phyloP scores from a whole-genome alignment of 2,113 vertebrate species.

The Pachyramphus minor region DNA sequence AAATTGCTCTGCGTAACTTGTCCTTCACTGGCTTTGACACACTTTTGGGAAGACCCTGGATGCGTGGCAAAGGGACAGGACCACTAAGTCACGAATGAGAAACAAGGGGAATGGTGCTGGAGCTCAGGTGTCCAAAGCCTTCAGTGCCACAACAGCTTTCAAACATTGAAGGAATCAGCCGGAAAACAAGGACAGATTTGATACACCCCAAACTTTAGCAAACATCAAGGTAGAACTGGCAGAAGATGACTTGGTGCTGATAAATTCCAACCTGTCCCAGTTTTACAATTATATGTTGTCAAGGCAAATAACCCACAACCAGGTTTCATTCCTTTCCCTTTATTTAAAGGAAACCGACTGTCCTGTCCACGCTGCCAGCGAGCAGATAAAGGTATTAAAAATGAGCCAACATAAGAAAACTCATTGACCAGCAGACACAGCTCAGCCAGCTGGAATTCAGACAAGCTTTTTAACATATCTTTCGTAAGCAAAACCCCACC shows the following conservation, averaged over 20 bases:
- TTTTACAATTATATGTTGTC: background rate
- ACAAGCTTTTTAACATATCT: background rate
- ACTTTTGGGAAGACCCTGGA: accelerated
- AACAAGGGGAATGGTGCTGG: accelerated
- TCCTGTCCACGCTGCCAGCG: accelerated
- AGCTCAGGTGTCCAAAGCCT: background rate
- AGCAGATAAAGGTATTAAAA: background rate
- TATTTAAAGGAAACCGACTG: no score
- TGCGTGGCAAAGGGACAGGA: background rate
- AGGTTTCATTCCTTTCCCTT: background rate
- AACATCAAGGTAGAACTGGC: background rate
- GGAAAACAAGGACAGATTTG: background rate
- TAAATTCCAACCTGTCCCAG: background rate
- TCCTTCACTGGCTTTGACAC: background rate
- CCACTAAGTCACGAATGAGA: accelerated
- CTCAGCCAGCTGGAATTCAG: background rate
- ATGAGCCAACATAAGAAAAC: background rate
- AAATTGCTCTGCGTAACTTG: background rate
- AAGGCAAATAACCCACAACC: background rate
- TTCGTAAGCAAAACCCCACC: background rate
- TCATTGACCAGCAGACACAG: background rate
- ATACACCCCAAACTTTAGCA: background rate
- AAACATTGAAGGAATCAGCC: accelerated
- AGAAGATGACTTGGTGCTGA: background rate
- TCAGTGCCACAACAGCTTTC: background rate